A percentile compares a stretch with the other conserved stretches of the same genome.
phyloP scores from a whole-genome alignment of 2,888 invertebrate species.

The Morpho helenor region DNA sequence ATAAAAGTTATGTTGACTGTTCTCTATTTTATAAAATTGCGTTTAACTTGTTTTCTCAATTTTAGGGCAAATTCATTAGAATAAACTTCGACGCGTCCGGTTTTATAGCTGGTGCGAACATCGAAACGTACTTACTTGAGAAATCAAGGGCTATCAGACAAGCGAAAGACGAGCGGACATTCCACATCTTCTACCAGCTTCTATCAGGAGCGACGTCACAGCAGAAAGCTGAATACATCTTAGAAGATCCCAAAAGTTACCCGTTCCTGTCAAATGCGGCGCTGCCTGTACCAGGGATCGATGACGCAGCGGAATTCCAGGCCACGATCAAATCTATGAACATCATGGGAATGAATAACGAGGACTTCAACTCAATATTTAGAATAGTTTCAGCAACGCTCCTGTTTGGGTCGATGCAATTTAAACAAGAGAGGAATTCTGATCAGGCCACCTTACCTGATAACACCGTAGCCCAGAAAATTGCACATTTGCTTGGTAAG shows the following conservation, averaged over 20 bases:
- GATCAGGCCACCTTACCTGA: slow-evolving; percentile 99
- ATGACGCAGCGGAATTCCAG: slow-evolving; percentile 94
- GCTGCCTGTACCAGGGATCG: slow-evolving; percentile 89
- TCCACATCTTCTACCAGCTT: slow-evolving; percentile 99
- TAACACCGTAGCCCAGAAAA: slow-evolving; percentile 99
- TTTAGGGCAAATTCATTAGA: slow-evolving; percentile 99
- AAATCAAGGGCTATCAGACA: slow-evolving; percentile 99
- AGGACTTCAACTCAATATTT: slow-evolving; percentile 97
- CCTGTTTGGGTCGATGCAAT: slow-evolving; percentile 99
- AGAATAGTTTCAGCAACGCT: slow-evolving; percentile 97
- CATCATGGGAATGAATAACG: slow-evolving; percentile 98
- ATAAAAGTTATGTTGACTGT: no score
- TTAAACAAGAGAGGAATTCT: slow-evolving; percentile 98
- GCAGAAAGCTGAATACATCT: slow-evolving; percentile 89
- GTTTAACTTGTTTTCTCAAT: neutral
- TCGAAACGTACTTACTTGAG: slow-evolving; percentile 99
- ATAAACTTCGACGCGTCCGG: slow-evolving; percentile 99
- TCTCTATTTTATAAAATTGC: no score
- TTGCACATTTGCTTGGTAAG: slow-evolving; percentile 93
- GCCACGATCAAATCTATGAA: slow-evolving; percentile 98
- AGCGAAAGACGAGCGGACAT: slow-evolving; percentile 97
- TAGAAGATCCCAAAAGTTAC: slow-evolving; percentile 97
- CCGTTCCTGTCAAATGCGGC: slow-evolving; percentile 95
- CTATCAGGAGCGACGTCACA: slow-evolving; percentile 93
- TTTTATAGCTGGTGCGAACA: slow-evolving; percentile 99